Evolutionary conservation across 2,113 vertebrate species (phyloP), one percentile per base, ranked within the genome.

Genomic region (Osmerus mordax): DNA sequence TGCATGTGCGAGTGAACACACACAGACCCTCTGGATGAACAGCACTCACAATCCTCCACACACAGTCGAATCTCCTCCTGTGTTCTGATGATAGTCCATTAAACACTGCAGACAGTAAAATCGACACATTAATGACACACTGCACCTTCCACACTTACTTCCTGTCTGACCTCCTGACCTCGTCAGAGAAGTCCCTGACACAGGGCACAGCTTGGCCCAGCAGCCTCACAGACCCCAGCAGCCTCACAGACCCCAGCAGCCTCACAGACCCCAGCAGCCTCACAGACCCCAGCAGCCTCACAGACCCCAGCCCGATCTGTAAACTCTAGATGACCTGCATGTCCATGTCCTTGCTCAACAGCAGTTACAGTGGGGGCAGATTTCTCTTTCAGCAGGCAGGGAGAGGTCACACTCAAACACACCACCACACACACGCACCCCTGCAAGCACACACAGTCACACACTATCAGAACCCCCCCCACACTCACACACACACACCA

Each of bases 301-400:
- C 52, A 72, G 65, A 73, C 14, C 29, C 62, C 80, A 71, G 78
- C n/a, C 19, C 55, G 73, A 80, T 81, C 74, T 12, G 65, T 89
- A 83, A 90, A 90, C 88, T 88, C 84, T 82, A 80, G 70, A 62
- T 89, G 89, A 91, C 87, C 88, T 36, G 70, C 67, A 53, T 70
- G 78, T 85, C 81, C 78, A 78, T 80, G 82, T 72, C 82, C 72
- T 86, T 86, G 83, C 77, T 81, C 81, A 86, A 86, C 84, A 83
- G 79, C 78, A 79, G 82, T 51, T 76, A 78, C 59, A 78, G 54
- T 52, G 65, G 69, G 76, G 25, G 29, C 72, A 67, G 64, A 56
- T 80, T 86, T 87, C 79, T 78, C 75, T 74, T 77, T 81, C 80
- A 87, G 84, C 80, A 80, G 73, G 77, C 78, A 72, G 29, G 11